Evolutionary conservation across 2,113 vertebrate genomes (phyloP).

Genomic region (Madoqua kirkii): DNA sequence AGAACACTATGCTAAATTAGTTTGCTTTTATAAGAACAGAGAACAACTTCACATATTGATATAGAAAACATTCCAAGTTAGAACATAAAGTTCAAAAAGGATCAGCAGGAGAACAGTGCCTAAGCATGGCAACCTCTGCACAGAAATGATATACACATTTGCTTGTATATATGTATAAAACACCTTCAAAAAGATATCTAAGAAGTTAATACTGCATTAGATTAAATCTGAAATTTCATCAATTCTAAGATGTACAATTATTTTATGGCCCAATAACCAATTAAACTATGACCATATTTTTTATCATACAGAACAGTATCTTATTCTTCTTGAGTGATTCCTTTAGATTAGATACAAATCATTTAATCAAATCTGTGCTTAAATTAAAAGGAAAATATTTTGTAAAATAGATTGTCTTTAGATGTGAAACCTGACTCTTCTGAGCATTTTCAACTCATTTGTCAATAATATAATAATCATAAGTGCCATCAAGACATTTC

Average conservation of each 20-base stretch:
- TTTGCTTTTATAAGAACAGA: not conserved
- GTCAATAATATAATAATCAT: not conserved
- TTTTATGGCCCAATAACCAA: not conserved
- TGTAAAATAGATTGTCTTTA: not conserved
- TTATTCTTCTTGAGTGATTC: not conserved
- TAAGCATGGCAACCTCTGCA: not conserved
- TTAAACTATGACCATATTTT: slow-evolving; percentile 9
- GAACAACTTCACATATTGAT: not conserved
- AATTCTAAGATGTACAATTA: not conserved
- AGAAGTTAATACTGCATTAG: not conserved
- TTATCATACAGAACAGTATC: not conserved
- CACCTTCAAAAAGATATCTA: not conserved
- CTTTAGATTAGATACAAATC: not conserved
- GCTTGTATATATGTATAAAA: not conserved
- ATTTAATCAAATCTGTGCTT: not conserved
- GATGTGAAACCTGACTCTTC: not conserved
- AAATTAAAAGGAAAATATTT: slow-evolving; percentile 14
- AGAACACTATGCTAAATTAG: not conserved
- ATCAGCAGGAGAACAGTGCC: not conserved
- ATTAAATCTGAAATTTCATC: not conserved
- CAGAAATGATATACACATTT: not conserved
- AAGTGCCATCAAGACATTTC: not conserved
- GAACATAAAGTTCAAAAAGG: not conserved
- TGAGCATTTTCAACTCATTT: not conserved
- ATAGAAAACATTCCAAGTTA: not conserved